Conservation (phyloP, 2,797 vertebrate species). For the Lacerta agilis region DNA sequence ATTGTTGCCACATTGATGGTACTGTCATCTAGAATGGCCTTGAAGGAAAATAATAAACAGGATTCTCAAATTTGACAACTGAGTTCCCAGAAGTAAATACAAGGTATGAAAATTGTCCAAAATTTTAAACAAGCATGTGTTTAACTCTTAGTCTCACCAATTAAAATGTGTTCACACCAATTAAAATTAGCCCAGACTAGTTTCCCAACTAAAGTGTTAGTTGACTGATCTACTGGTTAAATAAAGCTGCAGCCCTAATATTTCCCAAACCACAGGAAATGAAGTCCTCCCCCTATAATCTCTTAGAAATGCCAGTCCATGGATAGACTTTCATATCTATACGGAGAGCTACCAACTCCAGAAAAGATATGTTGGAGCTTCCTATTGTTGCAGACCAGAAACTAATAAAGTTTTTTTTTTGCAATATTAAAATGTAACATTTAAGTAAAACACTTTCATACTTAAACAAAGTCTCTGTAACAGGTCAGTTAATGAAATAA, state of each 20-base stretch:
- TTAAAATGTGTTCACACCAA: background rate
- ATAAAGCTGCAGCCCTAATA: background rate
- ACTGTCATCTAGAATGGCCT: conserved; percentile 89
- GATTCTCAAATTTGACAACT: background rate
- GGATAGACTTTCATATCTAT: background rate
- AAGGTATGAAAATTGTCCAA: background rate
- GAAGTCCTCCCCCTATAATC: background rate
- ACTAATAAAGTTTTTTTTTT: background rate
- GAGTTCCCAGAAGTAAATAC: background rate
- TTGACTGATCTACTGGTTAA: background rate
- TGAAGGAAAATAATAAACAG: conserved; percentile 31
- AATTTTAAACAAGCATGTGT: background rate
- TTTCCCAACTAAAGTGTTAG: background rate
- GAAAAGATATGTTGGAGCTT: background rate
- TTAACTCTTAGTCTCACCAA: background rate
- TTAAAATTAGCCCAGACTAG: background rate
- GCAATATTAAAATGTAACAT: background rate
- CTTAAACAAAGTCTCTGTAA: background rate
- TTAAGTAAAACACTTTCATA: background rate
- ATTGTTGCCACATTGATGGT: conserved; percentile 84
- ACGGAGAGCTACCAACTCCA: background rate
- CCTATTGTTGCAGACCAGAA: background rate
- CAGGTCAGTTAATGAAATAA: background rate
- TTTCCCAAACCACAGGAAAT: background rate
- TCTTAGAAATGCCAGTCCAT: background rate